These are phyloP conservation scores for Idaea biselata DNA, from an alignment of 2,888 invertebrate genomes.

Conservation along the genomic window DNA sequence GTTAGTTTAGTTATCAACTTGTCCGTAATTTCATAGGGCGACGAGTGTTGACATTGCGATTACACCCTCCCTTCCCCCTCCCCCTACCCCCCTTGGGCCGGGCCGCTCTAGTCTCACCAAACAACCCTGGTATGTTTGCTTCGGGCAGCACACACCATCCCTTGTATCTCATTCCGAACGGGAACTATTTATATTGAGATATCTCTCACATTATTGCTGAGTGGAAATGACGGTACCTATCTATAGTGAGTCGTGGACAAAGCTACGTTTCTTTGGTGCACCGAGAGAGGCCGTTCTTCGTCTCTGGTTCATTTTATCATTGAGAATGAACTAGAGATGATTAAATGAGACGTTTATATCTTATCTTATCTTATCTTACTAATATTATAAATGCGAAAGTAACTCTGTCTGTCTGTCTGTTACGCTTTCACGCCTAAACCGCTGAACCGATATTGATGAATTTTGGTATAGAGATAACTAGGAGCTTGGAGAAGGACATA, in stretches of 20 bases:
- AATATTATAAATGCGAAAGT: too few relatives aligned
- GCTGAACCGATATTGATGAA: too few relatives aligned
- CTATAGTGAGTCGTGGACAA: neutral
- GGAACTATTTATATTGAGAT: neutral
- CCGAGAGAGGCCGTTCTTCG: neutral
- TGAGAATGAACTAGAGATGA: too few relatives aligned
- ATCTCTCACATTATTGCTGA: neutral
- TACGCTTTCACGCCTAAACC: too few relatives aligned
- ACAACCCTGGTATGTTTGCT: neutral
- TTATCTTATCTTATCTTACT: too few relatives aligned
- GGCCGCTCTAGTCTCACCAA: neutral
- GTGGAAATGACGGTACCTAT: neutral
- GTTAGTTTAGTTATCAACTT: neutral
- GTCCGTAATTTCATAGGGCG: neutral
- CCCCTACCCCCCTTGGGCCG: neutral
- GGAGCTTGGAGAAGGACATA: too few relatives aligned
- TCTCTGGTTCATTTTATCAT: too few relatives aligned
- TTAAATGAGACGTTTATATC: too few relatives aligned
- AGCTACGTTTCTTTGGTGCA: neutral
- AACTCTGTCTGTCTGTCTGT: too few relatives aligned
- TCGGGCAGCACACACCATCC: too few relatives aligned
- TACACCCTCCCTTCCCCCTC: neutral
- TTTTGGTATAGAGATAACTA: too few relatives aligned
- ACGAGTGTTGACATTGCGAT: neutral
- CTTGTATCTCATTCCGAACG: neutral